Evolutionary conservation across 2,888 invertebrate species (phyloP).

Genomic region (Trichogramma evanescens): DNA sequence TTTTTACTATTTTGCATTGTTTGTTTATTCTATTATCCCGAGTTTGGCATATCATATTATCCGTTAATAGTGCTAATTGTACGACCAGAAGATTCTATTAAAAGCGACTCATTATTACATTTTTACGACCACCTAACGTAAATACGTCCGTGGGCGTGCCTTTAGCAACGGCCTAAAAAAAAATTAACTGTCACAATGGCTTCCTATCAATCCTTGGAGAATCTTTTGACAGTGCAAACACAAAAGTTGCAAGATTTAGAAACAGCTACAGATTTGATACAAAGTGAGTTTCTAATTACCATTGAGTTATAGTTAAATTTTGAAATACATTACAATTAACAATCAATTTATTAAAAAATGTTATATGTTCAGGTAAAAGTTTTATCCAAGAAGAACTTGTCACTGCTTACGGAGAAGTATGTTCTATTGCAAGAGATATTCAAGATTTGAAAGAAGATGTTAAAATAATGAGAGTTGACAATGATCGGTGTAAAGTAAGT

Average conservation of each 20-base stretch:
- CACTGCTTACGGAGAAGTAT: conserved; percentile 19
- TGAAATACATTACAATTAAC: not conserved
- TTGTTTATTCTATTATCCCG: no score
- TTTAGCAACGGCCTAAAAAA: no score
- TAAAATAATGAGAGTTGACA: conserved; percentile 24
- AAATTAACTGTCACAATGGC: not conserved
- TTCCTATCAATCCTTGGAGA: conserved; percentile 22
- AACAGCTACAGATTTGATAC: conserved; percentile 27
- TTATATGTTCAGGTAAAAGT: conserved; percentile 25
- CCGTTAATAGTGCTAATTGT: no score
- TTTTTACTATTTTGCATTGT: no score
- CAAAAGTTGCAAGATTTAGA: conserved; percentile 25
- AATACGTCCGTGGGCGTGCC: no score
- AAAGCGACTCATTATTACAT: no score
- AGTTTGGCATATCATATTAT: no score
- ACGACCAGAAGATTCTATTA: no score
- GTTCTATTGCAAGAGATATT: conserved; percentile 18
- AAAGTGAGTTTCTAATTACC: conserved; percentile 23
- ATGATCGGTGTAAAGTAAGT: conserved; percentile 26
- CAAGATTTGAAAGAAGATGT: conserved; percentile 22
- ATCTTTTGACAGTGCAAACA: conserved; percentile 24
- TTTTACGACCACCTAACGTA: no score
- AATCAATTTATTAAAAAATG: not conserved
- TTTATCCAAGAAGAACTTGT: conserved; percentile 25
- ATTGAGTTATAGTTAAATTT: not conserved